Evolutionary conservation across 2,113 vertebrate species (phyloP).

Genomic region (Trichomycterus rosablanca): DNA sequence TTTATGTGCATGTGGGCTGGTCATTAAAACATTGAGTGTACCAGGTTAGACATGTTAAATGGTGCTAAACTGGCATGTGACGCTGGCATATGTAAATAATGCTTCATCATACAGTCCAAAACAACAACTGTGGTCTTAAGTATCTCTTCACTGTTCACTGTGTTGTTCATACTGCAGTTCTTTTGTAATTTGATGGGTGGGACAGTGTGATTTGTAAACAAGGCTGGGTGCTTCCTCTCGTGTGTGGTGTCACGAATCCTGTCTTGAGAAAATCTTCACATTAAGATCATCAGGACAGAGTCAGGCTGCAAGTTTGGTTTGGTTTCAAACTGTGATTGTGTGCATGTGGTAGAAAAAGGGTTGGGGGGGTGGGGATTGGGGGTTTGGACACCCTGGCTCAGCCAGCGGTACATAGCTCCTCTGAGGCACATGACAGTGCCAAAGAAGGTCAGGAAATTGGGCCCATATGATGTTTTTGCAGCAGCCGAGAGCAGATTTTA

Average conservation of each 20-base stretch:
- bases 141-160: too few relatives aligned
- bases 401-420: conserved; percentile 57
- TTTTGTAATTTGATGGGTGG: too few relatives aligned
- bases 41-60: too few relatives aligned
- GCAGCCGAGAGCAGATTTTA: conserved; percentile 63
- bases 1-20: too few relatives aligned
- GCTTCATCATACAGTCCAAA: too few relatives aligned
- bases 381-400: conserved; percentile 26
- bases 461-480: conserved; percentile 73
- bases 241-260: not conserved
- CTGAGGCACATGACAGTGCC: conserved; percentile 53
- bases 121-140: too few relatives aligned
- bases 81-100: too few relatives aligned
- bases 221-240: not conserved
- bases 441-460: conserved; percentile 68
- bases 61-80: too few relatives aligned
- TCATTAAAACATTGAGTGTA: too few relatives aligned
- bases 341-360: not conserved
- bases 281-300: not conserved
- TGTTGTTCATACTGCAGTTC: too few relatives aligned
- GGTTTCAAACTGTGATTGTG: not conserved
- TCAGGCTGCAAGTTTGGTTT: not conserved
- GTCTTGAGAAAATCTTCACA: not conserved
- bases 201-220: not conserved
- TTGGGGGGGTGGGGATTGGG: not conserved